Base-by-base conservation (phyloP, 1,140 invertebrate genomes). In the Listronotus bonariensis region DNA sequence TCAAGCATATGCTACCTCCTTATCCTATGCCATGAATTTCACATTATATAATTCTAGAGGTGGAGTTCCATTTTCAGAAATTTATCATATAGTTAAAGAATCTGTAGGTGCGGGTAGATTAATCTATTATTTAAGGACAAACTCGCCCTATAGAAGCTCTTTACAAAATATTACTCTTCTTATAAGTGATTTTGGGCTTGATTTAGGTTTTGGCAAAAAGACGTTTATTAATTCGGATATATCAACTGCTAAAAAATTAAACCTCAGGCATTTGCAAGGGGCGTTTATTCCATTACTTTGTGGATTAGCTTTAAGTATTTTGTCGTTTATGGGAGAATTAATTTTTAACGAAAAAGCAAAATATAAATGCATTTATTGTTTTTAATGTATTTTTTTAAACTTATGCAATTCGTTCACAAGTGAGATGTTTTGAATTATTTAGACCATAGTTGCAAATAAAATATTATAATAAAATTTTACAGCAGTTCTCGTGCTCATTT, bases 41-140 rank as follows among this genome's bases (percentile, higher is more conserved):
- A 20, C 55, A 26, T 1, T 26, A 38, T 41, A 48, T 49, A 17
- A 48, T 20, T 48, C 52, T 6, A 8, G 1, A 10, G 20, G 9
- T 20, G 61, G 52, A 3, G 20, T n/a, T 8, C 32, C n/a, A n/a
- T 63, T 26, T 18, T 46, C 52, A 8, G 34, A 41, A 10, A 48
- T 38, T 32, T 63, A 63, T 31, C 53, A 55, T 48, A 18, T 48
- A 12, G 15, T 55, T 9, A 63, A 46, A 15, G 61, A 63, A 41
- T 52, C 61, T 26, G 6, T 63, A 40, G 61, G 52, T 6, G 38
- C 31, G 14, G 61, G 61, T 0, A n/a, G 17, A 12, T n/a, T 55
- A 6, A 55, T 52, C 2, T 48, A 34, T 20, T 63, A 53, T 31
- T 32, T 40, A 26, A 36, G 34, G 15, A 54, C 18, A 63, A 63